These are phyloP conservation scores for Decapterus maruadsi DNA, from an alignment of 2,797 vertebrate genomes.

Conservation along the genomic window DNA sequence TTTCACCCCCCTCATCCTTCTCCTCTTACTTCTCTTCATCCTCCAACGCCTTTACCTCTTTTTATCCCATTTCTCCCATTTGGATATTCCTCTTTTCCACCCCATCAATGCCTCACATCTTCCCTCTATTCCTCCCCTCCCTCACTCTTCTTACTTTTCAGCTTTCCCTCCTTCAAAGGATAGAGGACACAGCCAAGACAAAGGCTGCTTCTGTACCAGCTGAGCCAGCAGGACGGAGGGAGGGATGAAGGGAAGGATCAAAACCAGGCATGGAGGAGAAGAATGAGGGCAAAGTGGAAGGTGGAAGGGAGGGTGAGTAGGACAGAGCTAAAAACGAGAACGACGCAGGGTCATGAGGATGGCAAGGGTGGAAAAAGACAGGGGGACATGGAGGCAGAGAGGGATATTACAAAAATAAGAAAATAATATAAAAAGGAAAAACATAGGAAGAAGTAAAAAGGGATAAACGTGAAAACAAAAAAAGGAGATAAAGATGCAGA, in stretches of 20 bases:
- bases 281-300: constrained; percentile 66
- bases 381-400: constrained; percentile 1
- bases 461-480: constrained; percentile 27
- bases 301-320: constrained; percentile 52
- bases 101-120: constrained; percentile 33
- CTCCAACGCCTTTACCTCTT: constrained; percentile 18
- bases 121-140: constrained; percentile 13
- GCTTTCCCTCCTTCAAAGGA: constrained; percentile 70
- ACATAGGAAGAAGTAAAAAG: background rate
- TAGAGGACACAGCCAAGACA: constrained; percentile 74
- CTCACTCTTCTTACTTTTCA: constrained; percentile 41
- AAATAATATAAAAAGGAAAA: background rate
- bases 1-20: constrained; percentile 23
- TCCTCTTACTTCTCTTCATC: constrained; percentile 8
- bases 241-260: constrained; percentile 47
- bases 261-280: constrained; percentile 58
- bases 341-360: constrained; percentile 13
- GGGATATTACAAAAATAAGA: background rate
- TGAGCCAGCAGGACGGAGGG: constrained; percentile 76
- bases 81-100: constrained; percentile 31
- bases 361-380: background rate
- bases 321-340: constrained; percentile 27
- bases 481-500: constrained; percentile 32
- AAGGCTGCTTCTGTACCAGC: constrained; percentile 76
- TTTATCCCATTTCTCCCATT: constrained; percentile 46